A percentile compares a stretch with the other conserved stretches of the same genome.
These are phyloP conservation scores for Oceanites oceanicus DNA, from an alignment of 2,113 vertebrate genomes.

Conservation along the genomic window DNA sequence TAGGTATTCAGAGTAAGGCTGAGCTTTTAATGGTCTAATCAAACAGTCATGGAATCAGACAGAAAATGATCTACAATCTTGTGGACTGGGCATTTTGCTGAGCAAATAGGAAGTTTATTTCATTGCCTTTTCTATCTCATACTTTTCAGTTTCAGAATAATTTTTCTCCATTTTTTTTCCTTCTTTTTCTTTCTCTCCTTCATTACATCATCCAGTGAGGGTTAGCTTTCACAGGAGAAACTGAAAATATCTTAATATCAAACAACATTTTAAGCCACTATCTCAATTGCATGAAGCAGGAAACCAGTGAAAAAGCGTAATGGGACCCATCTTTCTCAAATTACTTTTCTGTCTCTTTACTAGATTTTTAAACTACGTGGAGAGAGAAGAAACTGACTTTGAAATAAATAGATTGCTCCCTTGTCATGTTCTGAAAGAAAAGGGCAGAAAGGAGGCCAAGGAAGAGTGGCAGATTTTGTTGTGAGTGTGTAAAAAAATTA, in stretches of 20 bases:
- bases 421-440: background rate
- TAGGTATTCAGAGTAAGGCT: background rate
- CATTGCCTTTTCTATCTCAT: background rate
- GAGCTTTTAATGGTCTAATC: background rate
- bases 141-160: background rate
- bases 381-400: background rate
- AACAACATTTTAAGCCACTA: background rate
- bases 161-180: background rate
- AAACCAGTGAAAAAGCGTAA: background rate
- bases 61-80: background rate
- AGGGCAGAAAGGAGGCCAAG: background rate
- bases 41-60: background rate
- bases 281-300: background rate
- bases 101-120: background rate
- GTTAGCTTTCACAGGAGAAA: background rate
- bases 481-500: background rate
- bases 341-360: background rate
- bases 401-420: background rate
- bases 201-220: background rate
- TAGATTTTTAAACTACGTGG: background rate
- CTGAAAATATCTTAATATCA: background rate
- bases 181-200: background rate
- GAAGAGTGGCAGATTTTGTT: background rate
- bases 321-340: background rate
- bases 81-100: background rate